Evolutionary conservation across 2,888 invertebrate species (phyloP).

Genomic region (Epiperipatus broadwayi): DNA sequence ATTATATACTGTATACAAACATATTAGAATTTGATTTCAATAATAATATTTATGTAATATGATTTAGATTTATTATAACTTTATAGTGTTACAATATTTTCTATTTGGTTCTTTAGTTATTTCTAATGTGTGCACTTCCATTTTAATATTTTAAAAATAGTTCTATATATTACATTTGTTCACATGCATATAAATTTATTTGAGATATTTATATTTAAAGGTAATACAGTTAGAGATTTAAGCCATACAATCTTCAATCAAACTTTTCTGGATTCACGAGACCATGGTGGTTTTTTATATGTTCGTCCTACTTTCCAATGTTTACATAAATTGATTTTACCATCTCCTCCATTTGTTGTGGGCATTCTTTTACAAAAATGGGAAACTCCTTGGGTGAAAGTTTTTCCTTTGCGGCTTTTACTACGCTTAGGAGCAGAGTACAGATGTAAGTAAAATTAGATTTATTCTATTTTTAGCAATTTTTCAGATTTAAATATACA

Average conservation of each 20-base stretch:
- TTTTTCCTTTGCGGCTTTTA: constrained; percentile 41
- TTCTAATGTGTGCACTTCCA: no score
- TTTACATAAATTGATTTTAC: constrained; percentile 49
- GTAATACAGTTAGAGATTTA: constrained; percentile 47
- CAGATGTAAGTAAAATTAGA: constrained; percentile 36
- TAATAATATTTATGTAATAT: no score
- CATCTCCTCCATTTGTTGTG: constrained; percentile 51
- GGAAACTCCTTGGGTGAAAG: constrained; percentile 62
- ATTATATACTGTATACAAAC: no score
- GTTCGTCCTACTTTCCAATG: constrained; percentile 61
- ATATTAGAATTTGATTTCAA: no score
- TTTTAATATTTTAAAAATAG: no score
- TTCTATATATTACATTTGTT: no score
- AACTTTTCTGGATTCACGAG: constrained; percentile 43
- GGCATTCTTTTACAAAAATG: constrained; percentile 58
- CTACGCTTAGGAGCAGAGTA: constrained; percentile 62
- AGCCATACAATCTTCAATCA: constrained; percentile 44
- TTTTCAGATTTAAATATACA: no score
- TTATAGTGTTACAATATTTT: no score
- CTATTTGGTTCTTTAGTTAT: no score
- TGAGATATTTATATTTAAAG: constrained; percentile 36
- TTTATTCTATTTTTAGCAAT: no score
- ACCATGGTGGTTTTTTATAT: constrained; percentile 62
- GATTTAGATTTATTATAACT: no score
- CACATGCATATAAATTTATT: no score